Base-by-base conservation (phyloP, 2,888 invertebrate genomes). In the Balanococcus diminutus region DNA sequence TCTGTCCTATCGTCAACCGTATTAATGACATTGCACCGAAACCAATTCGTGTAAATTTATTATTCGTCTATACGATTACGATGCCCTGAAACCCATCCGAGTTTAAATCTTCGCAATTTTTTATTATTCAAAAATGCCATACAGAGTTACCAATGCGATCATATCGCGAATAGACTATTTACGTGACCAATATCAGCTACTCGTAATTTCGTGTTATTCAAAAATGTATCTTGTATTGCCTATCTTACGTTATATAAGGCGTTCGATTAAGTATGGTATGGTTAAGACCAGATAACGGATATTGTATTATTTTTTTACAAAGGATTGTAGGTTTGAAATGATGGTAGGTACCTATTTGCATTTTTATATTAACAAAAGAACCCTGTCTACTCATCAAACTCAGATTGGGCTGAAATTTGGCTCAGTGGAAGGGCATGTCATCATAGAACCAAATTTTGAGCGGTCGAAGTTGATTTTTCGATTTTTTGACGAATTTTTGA, bases 1-100 rank as follows among this genome's bases (percentile, higher is more conserved):
- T 75, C 75, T 75, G 32, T 32, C 75, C 8, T n/a, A 32, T 19
- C 75, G n/a, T 75, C 75, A 19, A 75, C 25, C n/a, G 36, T 36
- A 75, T 32, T 75, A 75, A 75, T 32, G 75, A 75, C 75, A 75
- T 75, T 75, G 75, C 75, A 32, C 75, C 32, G 75, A 31, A 75
- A 75, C 75, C 75, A 25, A 75, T 32, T 75, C 31, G 32, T 32
- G 75, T 36, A 6, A n/a, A 75, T 75, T 32, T 32, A 75, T 75
- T 75, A 75, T 75, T 67, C 75, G 36, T 36, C 75, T 32, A 67
- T 28, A 28, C 61, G 61, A 67, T 67, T 67, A 28, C 61, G 51
- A 51, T 28, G 61, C 61, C 25, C 3, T 67, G 25, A 0, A 25
- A 28, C 61, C 51, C 61, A 1, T 28, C 25, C 11, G 28, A 28